Evolutionary conservation across 2,113 vertebrate species (phyloP), one percentile per base, ranked within the genome.

Genomic region (Centropus unirufus): DNA sequence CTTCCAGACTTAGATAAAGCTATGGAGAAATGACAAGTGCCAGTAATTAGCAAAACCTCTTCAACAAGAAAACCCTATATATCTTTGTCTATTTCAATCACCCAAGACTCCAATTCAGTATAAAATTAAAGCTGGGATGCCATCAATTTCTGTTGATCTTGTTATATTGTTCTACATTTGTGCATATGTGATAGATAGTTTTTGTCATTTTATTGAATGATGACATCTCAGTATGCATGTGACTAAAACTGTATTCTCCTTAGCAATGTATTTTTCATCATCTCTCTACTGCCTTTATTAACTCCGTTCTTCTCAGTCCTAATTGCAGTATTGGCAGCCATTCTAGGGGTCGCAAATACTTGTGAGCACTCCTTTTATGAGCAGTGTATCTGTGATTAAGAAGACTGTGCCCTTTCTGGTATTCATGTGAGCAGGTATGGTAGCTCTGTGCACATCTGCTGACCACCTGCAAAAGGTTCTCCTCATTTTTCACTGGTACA

Each of bases 21-120:
- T 98, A 97, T 91, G 97, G 97, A 98, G 97, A 96, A 98, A 98
- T 98, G 98, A 99, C 98, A 99, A 99, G 98, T 98, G 96, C 98
- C 97, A 97, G 98, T 99, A 99, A 99, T 99, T 99, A 99, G 98
- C 98, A 83, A 97, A 98, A 98, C 98, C 98, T 98, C 98, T 97
- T 98, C 97, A 97, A 93, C 98, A 97, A 98, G 98, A 98, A 98
- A 99, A 99, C 98, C 98, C 98, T 98, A 98, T 99, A 98, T 97
- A 97, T 99, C 99, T 99, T 98, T 99, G 98, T 99, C 99, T 98
- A 98, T 98, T 99, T 98, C 98, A 98, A 99, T 99, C 98, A 99
- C 97, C 92, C 97, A 98, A 97, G 98, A 98, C 97, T 97, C 98
- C 80, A 93, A 98, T 98, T 98, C 97, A 96, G 97, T 98, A 97